A percentile compares a stretch with the other conserved stretches of the same genome.
Evolutionary conservation across 2,113 vertebrate species (phyloP).

Genomic region (Peromyscus californicus): DNA sequence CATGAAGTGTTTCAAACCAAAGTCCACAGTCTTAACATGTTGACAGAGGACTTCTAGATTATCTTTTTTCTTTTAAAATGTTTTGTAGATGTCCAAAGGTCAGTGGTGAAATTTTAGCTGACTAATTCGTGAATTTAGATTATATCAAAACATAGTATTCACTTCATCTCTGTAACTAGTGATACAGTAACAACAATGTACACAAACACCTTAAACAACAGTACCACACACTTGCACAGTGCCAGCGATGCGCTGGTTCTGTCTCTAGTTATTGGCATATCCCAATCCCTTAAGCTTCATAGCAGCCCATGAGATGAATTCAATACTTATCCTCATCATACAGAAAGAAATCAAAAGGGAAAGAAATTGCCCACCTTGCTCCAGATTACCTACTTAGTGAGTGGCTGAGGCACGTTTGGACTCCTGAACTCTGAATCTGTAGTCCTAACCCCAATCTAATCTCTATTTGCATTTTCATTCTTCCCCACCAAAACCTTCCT

Average conservation of each 20-base stretch:
- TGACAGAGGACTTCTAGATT: not conserved
- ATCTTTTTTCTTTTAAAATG: constrained; percentile 26
- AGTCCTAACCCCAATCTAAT: not conserved
- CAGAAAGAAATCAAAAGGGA: not conserved
- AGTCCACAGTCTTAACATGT: not conserved
- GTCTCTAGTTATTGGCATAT: not conserved
- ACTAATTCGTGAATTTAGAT: not conserved
- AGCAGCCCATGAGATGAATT: not conserved
- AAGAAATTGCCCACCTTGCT: not conserved
- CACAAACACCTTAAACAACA: not conserved
- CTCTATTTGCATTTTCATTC: not conserved
- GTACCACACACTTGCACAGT: not conserved
- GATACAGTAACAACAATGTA: not conserved
- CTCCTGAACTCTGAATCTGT: not conserved
- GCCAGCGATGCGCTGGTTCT: not conserved
- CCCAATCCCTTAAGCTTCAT: not conserved
- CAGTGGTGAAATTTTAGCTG: not conserved
- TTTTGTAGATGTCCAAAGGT: constrained; percentile 13
- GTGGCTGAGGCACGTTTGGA: not conserved
- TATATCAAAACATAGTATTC: not conserved
- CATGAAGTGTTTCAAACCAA: not conserved
- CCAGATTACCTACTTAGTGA: not conserved
- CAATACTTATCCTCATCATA: not conserved
- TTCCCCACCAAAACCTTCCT: not conserved
- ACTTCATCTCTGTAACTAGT: not conserved